A percentile compares a stretch with the other conserved stretches of the same genome.
Evolutionary conservation across 2,888 invertebrate species (phyloP).

Genomic region (Drosophila maculinotata): DNA sequence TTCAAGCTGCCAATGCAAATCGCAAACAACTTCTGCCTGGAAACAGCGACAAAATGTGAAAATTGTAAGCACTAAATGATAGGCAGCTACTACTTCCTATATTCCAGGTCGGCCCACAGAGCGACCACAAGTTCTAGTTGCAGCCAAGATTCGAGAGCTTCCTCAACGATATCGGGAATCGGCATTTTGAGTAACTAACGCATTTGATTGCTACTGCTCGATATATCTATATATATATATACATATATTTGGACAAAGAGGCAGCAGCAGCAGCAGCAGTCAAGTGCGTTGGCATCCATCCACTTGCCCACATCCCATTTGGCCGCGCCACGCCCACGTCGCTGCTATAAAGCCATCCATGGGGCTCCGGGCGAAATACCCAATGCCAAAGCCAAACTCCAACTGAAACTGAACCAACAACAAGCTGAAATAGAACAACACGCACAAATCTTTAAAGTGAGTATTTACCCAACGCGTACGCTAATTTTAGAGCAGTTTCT

Average conservation of each 20-base stretch:
- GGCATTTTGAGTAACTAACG: slow-evolving; percentile 17
- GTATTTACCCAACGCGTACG: slow-evolving; percentile 61
- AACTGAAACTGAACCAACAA: slow-evolving; percentile 5
- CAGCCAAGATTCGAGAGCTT: background rate
- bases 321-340: slow-evolving; percentile 37
- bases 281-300: slow-evolving; percentile 36
- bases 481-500: slow-evolving; percentile 50
- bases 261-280: too few relatives aligned
- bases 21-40: background rate
- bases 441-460: slow-evolving; percentile 58
- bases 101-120: slow-evolving; percentile 7
- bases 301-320: slow-evolving; percentile 26
- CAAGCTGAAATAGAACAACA: slow-evolving; percentile 21
- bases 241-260: slow-evolving; percentile 6
- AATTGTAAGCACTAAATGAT: slow-evolving; percentile 10
- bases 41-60: slow-evolving; percentile 8
- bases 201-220: slow-evolving; percentile 39
- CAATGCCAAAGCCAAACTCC: background rate
- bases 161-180: slow-evolving; percentile 10
- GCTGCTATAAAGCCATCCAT: slow-evolving; percentile 16
- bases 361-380: slow-evolving; percentile 13
- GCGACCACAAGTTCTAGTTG: background rate
- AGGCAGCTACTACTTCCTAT: slow-evolving; percentile 6
- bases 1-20: background rate
- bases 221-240: too few relatives aligned